These are phyloP conservation scores for Leptopilina clavipes DNA, from an alignment of 1,140 invertebrate genomes.

Conservation along the genomic window DNA sequence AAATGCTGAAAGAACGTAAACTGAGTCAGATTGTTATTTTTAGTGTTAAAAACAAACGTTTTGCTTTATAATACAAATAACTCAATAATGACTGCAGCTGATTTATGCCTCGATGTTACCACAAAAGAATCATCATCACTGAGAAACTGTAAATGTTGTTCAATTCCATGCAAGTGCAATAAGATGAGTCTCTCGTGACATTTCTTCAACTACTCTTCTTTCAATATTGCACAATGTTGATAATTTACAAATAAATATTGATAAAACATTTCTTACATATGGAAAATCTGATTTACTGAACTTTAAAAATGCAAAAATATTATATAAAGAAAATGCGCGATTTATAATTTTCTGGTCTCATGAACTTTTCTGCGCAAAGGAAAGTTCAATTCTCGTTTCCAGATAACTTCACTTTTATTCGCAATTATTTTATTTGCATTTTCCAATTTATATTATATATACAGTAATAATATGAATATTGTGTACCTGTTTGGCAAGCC, in stretches of 20 bases:
- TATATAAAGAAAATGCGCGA: neutral
- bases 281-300: too few relatives aligned
- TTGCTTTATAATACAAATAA: neutral
- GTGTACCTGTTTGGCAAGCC: slow-evolving; percentile 23
- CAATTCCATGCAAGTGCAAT: too few relatives aligned
- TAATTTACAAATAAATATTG: neutral
- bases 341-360: neutral
- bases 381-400: too few relatives aligned
- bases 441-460: too few relatives aligned
- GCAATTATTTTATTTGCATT: too few relatives aligned
- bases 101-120: slow-evolving; percentile 8
- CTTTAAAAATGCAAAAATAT: too few relatives aligned
- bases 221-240: neutral
- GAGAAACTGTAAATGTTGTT: slow-evolving; percentile 27
- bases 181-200: neutral
- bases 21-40: neutral
- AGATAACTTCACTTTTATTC: too few relatives aligned
- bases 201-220: neutral
- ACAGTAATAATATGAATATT: too few relatives aligned
- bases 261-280: too few relatives aligned
- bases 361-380: neutral
- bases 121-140: slow-evolving; percentile 16
- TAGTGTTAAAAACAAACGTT: neutral
- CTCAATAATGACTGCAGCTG: slow-evolving; percentile 18
- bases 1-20: neutral